A percentile compares a stretch with the other conserved stretches of the same genome.
Conservation (phyloP, 2,113 vertebrate species). For the Oreochromis niloticus region DNA sequence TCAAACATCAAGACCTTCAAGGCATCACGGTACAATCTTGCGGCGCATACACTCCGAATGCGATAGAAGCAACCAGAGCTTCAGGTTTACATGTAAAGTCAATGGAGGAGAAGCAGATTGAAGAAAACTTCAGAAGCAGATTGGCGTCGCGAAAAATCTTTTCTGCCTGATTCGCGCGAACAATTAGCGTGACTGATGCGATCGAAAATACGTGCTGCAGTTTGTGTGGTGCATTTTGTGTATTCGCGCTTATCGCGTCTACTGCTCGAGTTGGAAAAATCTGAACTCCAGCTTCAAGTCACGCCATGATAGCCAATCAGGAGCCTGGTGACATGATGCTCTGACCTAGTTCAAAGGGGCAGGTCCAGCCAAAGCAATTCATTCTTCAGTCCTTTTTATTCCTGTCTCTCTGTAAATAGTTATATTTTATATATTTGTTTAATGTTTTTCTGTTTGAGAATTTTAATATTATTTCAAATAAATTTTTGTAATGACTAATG, state of each 20-base stretch:
- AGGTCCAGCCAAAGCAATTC: no score
- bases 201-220: fast-evolving
- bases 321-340: no score
- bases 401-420: no score
- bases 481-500: neutral
- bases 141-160: fast-evolving
- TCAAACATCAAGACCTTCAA: neutral
- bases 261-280: no score
- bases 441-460: neutral
- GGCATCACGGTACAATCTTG: neutral
- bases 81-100: fast-evolving
- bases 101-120: no score
- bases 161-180: neutral
- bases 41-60: neutral
- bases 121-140: neutral
- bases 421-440: neutral
- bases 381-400: no score
- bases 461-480: neutral
- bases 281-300: no score
- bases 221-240: no score
- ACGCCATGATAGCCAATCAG: no score
- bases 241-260: no score
- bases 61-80: neutral
- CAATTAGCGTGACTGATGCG: neutral
- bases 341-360: no score